These are phyloP conservation scores for Bufo bufo DNA, from an alignment of 2,113 vertebrate species.

Conservation along the genomic window DNA sequence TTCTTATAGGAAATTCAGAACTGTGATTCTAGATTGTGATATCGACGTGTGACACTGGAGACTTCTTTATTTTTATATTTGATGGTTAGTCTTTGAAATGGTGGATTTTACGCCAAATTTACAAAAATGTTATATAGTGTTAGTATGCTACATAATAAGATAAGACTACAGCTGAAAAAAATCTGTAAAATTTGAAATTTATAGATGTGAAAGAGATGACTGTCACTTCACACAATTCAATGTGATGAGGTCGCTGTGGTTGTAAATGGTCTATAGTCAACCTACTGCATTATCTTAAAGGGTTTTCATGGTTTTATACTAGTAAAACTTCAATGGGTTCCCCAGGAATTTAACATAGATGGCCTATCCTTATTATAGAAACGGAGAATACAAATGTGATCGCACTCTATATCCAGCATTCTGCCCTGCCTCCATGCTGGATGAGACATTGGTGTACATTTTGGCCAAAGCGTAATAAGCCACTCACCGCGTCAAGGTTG, in stretches of 20 bases:
- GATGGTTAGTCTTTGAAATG: background rate
- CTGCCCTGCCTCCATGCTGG: too few species aligned
- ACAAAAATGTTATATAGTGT: background rate
- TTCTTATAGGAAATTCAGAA: constrained; percentile 19
- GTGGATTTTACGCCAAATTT: background rate
- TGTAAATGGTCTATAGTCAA: background rate
- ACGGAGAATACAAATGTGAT: too few species aligned
- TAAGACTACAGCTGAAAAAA: background rate
- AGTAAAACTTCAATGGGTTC: too few species aligned
- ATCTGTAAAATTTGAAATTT: background rate
- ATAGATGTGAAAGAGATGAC: background rate
- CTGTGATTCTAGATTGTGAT: background rate
- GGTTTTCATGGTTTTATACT: too few species aligned
- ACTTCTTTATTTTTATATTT: background rate
- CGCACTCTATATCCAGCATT: too few species aligned
- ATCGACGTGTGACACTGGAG: background rate
- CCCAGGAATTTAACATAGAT: too few species aligned
- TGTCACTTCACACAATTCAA: background rate
- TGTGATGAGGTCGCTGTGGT: background rate
- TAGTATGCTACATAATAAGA: background rate
- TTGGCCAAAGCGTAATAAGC: too few species aligned
- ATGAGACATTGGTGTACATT: too few species aligned
- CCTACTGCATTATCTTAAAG: background rate
- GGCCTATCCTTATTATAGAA: too few species aligned
- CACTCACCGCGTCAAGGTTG: too few species aligned